Base-by-base conservation (phyloP, 2,113 vertebrate species). In the Lophochroa leadbeateri region DNA sequence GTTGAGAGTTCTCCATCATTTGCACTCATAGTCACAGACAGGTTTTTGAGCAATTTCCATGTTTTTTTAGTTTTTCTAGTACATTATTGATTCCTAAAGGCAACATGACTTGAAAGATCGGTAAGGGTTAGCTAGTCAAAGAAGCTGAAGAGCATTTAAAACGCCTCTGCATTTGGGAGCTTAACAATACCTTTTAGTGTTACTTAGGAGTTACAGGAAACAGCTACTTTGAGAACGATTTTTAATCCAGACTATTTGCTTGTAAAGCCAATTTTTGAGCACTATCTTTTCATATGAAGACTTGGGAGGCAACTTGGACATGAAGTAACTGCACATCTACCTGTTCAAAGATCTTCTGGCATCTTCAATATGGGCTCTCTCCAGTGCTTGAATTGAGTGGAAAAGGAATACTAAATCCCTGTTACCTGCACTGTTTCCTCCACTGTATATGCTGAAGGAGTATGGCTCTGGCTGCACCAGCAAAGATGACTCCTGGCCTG, bases 1-100 rank as follows among this genome's bases (percentile, higher is more conserved):
- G 50, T 69, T 78, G 81, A 85, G 81, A 69, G 61, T 70, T 94
- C 93, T 95, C 79, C 79, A 57, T 96, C 88, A 69, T 71, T 83
- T 93, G 71, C 68, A 12, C 74, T 85, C 11, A 0, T 27, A 93
- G 83, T 63, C 86, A 93, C n/a, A 82, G 55, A 81, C 57, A 61
- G 70, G n/a, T 74, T 86, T 77, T 47, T 57, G 82, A 91, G 90
- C 61, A 11, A 74, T 92, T 78, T 74, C 82, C 55, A 10, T 74
- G 50, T 5, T 87, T 87, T 50, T 94, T 72, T 72, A 69, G 71
- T 57, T 77, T 63, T 79, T 13, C 91, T 67, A 58, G 44, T 80
- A 61, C 78, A 24, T 69, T 95, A 94, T 96, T 46, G 91, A 96
- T 97, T 92, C 71, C 50, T 70, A 65, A 65, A 93, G 90, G 93